A percentile compares a stretch with the other conserved stretches of the same genome.
Conservation (phyloP, 2,113 vertebrate species). For the Trinectes maculatus region DNA sequence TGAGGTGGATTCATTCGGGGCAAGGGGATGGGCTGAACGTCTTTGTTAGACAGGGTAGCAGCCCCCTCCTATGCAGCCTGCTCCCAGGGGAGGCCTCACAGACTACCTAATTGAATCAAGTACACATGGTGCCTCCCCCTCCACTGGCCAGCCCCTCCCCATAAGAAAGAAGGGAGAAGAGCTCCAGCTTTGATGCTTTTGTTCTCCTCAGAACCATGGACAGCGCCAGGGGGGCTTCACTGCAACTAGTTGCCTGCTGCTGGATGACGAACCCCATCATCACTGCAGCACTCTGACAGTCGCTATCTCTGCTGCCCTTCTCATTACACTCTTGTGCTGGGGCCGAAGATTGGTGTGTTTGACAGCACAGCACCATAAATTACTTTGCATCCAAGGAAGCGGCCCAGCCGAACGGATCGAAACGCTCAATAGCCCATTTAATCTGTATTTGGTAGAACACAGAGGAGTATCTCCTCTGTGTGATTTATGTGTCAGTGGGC, state of each 20-base stretch:
- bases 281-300: slow-evolving; percentile 19
- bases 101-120: slow-evolving; percentile 94
- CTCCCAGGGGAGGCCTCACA: slow-evolving; percentile 87
- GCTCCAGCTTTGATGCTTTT: slow-evolving; percentile 75
- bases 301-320: slow-evolving; percentile 11
- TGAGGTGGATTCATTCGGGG: slow-evolving; percentile 76
- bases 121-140: slow-evolving; percentile 74
- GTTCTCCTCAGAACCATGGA: slow-evolving; percentile 75
- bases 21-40: slow-evolving; percentile 73
- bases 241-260: slow-evolving; percentile 78
- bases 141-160: slow-evolving; percentile 66
- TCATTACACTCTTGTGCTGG: slow-evolving; percentile 6
- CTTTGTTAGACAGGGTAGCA: slow-evolving; percentile 87
- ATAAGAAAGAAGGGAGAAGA: slow-evolving; percentile 46
- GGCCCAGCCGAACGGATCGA: slow-evolving; percentile 15
- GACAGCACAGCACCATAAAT: slow-evolving; percentile 12
- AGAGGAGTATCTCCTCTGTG: slow-evolving; percentile 24
- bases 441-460: slow-evolving; percentile 37
- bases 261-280: slow-evolving; percentile 41
- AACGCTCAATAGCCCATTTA: slow-evolving; percentile 33
- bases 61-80: slow-evolving; percentile 53
- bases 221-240: slow-evolving; percentile 72
- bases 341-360: slow-evolving; percentile 10
- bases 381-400: neutral
- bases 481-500: slow-evolving; percentile 40